Percentiles rank a stretch among this genome's conserved stretches.
These are phyloP conservation scores for Phalacrocorax pelagicus DNA, from an alignment of 2,113 vertebrate genomes.

Conservation along the genomic window DNA sequence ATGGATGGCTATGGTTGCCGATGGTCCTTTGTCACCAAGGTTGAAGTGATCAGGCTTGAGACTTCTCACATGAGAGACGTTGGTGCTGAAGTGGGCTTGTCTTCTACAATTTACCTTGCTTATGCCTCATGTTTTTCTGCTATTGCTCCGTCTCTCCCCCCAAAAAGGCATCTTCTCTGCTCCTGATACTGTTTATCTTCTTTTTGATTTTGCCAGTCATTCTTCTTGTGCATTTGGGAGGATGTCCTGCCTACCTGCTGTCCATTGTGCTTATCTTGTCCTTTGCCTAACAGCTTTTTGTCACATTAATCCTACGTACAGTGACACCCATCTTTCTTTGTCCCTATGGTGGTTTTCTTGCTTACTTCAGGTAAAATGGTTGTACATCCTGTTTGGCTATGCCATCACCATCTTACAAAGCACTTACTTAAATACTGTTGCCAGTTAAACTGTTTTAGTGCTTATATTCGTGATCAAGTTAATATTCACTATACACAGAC, in stretches of 20 bases:
- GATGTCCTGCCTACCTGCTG: neutral
- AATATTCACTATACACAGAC: neutral
- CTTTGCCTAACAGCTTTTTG: neutral
- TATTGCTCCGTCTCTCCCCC: neutral
- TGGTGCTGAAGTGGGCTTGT: neutral
- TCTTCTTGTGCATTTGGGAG: neutral
- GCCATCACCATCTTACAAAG: neutral
- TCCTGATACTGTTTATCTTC: neutral
- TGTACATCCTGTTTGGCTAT: neutral
- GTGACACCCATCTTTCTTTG: neutral
- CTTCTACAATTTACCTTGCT: neutral
- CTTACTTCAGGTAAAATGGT: neutral
- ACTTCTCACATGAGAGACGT: neutral
- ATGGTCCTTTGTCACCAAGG: neutral
- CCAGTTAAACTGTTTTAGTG: neutral
- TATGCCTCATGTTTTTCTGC: neutral
- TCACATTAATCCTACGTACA: neutral
- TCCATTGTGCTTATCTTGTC: neutral
- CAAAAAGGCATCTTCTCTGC: neutral
- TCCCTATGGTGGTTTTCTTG: neutral
- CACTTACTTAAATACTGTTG: neutral
- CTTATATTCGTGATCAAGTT: neutral
- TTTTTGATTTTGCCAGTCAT: neutral
- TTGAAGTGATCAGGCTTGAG: neutral
- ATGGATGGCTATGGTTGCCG: neutral